Evolutionary conservation across 92 coral and sea anemone genomes (phyloP).

Genomic region (Chrysogorgia sp.): DNA sequence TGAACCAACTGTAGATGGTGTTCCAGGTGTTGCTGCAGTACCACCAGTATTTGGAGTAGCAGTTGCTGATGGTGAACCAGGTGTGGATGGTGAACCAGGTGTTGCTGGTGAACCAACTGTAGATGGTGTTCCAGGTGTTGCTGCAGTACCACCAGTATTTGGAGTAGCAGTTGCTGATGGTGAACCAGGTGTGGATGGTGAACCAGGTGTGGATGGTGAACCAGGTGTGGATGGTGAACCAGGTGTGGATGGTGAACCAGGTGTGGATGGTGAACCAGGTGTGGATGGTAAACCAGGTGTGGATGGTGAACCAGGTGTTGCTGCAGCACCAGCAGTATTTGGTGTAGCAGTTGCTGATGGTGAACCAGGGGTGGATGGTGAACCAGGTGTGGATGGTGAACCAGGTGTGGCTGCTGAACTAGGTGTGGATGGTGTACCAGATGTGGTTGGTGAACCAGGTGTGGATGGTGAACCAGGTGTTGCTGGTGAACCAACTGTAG

Average conservation of each 20-base stretch:
- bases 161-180: neutral
- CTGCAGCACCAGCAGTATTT: no score
- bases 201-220: neutral
- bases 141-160: neutral
- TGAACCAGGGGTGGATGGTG: neutral
- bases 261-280: neutral
- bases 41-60: neutral
- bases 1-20: neutral
- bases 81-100: neutral
- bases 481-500: neutral
- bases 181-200: constrained; percentile 1
- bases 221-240: neutral
- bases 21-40: neutral
- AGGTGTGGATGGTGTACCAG: constrained; percentile 1
- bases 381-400: neutral
- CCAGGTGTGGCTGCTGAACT: neutral
- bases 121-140: neutral
- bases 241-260: constrained; percentile 3
- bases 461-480: neutral
- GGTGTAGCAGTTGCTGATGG: neutral
- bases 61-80: neutral
- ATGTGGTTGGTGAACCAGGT: neutral
- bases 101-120: neutral
- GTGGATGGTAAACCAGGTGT: neutral
- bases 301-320: neutral